Base-by-base conservation (phyloP, 2,888 invertebrate species). In the Linnaemya tessellans region DNA sequence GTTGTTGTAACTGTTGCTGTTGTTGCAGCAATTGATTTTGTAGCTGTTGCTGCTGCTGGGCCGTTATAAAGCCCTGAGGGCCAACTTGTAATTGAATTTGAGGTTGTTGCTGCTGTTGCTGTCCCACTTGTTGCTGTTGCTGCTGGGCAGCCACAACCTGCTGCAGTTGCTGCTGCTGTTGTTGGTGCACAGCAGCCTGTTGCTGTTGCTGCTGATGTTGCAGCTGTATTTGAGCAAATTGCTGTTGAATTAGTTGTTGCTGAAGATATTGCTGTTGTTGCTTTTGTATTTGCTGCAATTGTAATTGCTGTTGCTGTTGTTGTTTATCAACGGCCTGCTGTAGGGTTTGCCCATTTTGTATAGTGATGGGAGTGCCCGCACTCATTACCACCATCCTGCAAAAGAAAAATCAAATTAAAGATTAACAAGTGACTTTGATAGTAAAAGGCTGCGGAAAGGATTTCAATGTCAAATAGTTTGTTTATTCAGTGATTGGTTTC, bases 301-400 rank as follows among this genome's bases (percentile, higher is more conserved):
- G 88, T 35, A 89, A 87, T 51, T 88, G 88, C 41, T 88, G 89
- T 46, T 89, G 89, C 43, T 90, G 89, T 68, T 92, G 92, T 86
- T 91, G 90, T 35, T 88, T 88, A 62, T 87, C 81, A 11, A 88
- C 88, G 18, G 89, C 89, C 81, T 91, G 88, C 70, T 92, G 92
- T 64, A 92, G 84, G 2, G 92, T 89, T 49, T 92, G 91, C 0
- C 92, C 91, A 68, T 91, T 92, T 84, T 92, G 92, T 79, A 92
- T 88, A 30, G 91, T 92, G 43, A 92, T 91, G 25, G 91, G 92
- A 30, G 91, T 90, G 35, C 92, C 92, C 60, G 91, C 89, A 88
- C 92, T 92, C 92, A 93, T 93, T 18, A 93, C 92, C 41, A 93
- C 93, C 93, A 93, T 92, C 88, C 92, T 92, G 20, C 18, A 70